A percentile compares a stretch with the other conserved stretches of the same genome.
phyloP scores from a whole-genome alignment of 2,888 invertebrate genomes.

The Drosophila pseudotakahashii region DNA sequence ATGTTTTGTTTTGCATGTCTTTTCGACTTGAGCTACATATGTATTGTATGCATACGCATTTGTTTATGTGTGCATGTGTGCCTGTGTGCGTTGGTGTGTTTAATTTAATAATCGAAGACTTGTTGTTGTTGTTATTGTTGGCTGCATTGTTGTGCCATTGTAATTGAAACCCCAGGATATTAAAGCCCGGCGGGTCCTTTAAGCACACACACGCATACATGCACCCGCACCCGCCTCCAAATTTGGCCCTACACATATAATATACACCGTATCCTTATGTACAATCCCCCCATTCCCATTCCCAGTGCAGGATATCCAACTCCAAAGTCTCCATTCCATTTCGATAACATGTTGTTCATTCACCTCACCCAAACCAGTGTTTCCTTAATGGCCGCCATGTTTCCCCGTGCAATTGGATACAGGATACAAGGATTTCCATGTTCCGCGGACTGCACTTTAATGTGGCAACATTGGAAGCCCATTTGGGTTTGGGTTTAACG shows the following conservation, averaged over 20 bases:
- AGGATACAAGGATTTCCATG: constrained; percentile 1
- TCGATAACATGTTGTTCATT: constrained; percentile 75
- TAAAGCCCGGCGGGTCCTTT: constrained; percentile 22
- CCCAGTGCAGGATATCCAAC: constrained; percentile 24
- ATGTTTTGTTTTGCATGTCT: constrained; percentile 30
- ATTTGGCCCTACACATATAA: constrained; percentile 5
- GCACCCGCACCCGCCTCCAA: constrained; percentile 10
- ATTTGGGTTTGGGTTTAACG: not conserved
- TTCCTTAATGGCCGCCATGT: constrained; percentile 51
- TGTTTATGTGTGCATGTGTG: not conserved
- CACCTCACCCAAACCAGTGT: constrained; percentile 59
- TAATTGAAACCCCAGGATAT: constrained; percentile 26
- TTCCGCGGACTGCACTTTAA: constrained; percentile 10
- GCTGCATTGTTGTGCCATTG: constrained; percentile 18
- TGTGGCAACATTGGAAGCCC: not conserved
- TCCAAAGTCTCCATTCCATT: constrained; percentile 21
- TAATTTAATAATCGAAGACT: constrained; percentile 26
- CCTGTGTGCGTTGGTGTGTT: constrained; percentile 1
- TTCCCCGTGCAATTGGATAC: constrained; percentile 54
- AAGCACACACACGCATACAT: constrained; percentile 10
- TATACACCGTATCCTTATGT: constrained; percentile 15
- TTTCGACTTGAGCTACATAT: constrained; percentile 3
- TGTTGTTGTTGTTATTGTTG: constrained; percentile 14
- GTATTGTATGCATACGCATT: not conserved
- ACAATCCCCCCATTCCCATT: constrained; percentile 18